These are phyloP conservation scores for Esox lucius DNA, from an alignment of 2,797 vertebrate species.

Conservation along the genomic window DNA sequence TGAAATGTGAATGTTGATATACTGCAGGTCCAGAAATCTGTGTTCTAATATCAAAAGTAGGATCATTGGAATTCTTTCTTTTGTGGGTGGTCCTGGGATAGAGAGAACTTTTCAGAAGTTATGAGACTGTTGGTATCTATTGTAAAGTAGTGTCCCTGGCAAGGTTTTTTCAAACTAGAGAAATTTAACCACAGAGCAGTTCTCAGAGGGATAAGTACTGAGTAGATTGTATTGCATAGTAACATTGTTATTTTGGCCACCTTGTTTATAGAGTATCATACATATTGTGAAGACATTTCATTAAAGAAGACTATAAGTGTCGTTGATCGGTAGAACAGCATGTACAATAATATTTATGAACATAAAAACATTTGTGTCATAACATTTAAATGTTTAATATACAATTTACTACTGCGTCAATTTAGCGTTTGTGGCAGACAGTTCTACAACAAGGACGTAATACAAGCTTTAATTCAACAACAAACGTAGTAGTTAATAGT, in stretches of 20 bases:
- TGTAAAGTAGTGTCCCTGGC: background rate
- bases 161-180: background rate
- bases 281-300: background rate
- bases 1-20: background rate
- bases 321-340: background rate
- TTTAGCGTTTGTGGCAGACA: background rate
- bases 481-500: no score
- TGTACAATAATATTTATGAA: background rate
- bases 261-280: background rate
- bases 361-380: background rate
- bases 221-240: background rate
- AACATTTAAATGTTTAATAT: slow-evolving; percentile 1
- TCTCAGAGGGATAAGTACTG: background rate
- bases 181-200: background rate
- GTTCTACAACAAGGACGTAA: background rate
- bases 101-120: background rate
- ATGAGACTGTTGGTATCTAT: no score
- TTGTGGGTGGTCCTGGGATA: background rate
- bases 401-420: background rate
- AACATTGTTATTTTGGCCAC: background rate
- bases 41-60: background rate
- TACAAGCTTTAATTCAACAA: no score
- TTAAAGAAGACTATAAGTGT: background rate
- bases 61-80: background rate
- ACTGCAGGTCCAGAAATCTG: background rate